Base-by-base conservation (phyloP, 2,888 invertebrate genomes). In the Protula sp. region DNA sequence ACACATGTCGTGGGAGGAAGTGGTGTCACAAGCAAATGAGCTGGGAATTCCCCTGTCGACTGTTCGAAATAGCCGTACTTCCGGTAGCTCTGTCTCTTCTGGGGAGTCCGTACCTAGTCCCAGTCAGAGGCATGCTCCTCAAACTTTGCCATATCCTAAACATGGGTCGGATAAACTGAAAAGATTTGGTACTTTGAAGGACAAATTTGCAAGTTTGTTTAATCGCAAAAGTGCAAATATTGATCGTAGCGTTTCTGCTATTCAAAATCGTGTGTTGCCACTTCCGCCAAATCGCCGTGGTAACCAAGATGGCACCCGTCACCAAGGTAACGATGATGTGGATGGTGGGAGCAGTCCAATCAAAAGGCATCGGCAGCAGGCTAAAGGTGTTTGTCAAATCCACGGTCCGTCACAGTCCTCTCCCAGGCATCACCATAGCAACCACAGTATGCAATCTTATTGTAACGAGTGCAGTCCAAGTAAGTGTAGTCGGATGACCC, bases 1-100 rank as follows among this genome's bases (percentile, higher is more conserved):
- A 14, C 67, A 67, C 57, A 67, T 67, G 67, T 61, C 59, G 24
- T 59, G 63, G 62, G 67, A 66, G 19, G 67, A 67, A 30, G 60
- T 67, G 4, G 61, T 64, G 66, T 30, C 60, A 30, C 65, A 67
- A 47, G 67, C 67, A 27, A 60, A 60, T 24, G 58, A 45, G 30
- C 51, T 62, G 3, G 67, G 67, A 14, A 66, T 67, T 53, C 67
- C 67, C 9, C 60, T 65, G 45, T n/a, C n/a, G n/a, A n/a, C n/a
- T n/a, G n/a, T n/a, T n/a, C n/a, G n/a, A n/a, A n/a, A n/a, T n/a
- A n/a, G n/a, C n/a, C n/a, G n/a, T n/a, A n/a, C n/a, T n/a, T n/a
- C n/a, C n/a, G 24, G 24, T 50, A 26, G 9, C 9, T 50, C 50
- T 19, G 45, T n/a, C n/a, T 19, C 38, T 38, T 38, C 38, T 38